Conservation (phyloP, 53 echinoderm and acorn worm species). For the Patiria pectinifera region DNA sequence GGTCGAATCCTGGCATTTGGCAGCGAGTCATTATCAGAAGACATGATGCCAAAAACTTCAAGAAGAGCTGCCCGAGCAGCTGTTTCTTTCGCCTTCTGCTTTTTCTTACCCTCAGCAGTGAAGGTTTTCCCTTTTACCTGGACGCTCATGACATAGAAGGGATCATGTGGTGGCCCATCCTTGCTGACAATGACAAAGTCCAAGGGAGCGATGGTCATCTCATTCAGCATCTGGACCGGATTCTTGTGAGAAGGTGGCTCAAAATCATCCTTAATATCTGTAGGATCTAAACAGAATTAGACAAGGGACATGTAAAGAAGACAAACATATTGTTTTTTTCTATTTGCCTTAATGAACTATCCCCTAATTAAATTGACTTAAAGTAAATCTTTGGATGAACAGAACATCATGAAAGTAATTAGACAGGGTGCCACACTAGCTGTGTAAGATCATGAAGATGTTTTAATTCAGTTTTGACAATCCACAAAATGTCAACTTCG, state of each 20-base stretch:
- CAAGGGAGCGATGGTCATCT: conserved; percentile 45
- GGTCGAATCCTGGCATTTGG: not conserved
- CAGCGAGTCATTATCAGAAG: not conserved
- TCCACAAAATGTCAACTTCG: no score
- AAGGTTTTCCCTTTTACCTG: conserved; percentile 33
- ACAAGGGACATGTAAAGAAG: not conserved
- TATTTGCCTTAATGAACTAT: no score
- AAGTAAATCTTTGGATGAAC: no score
- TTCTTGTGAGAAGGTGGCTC: conserved; percentile 67
- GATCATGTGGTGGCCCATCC: conserved; percentile 57
- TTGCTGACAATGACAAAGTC: conserved; percentile 20
- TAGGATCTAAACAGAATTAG: conserved; percentile 53
- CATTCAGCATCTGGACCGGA: conserved; percentile 63
- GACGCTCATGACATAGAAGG: conserved; percentile 35
- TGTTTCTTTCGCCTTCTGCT: conserved; percentile 55
- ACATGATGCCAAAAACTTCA: conserved; percentile 49
- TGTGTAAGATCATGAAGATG: no score
- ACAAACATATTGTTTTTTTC: not conserved
- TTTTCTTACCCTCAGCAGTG: conserved; percentile 37
- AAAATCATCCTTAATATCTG: conserved; percentile 54
- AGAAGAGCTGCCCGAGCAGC: conserved; percentile 41
- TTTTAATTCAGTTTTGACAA: no score
- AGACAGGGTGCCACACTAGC: no score
- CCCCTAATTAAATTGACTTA: no score
- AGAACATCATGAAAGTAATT: no score